Conservation (phyloP, 2,113 vertebrate species). For the Calyptomena viridis region DNA sequence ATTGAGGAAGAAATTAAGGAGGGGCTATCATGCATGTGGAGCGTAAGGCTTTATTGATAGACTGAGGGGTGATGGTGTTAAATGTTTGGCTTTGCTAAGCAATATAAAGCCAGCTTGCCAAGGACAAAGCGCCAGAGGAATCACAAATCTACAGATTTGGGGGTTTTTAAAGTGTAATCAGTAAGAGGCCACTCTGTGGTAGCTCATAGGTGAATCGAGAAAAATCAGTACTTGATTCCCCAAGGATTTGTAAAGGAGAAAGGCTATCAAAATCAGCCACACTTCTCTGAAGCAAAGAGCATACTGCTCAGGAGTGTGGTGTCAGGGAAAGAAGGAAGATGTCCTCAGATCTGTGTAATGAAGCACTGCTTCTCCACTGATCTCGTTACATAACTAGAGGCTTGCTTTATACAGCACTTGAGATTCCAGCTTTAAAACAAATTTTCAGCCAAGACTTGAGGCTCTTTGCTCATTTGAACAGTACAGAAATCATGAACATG, state of each 20-base stretch:
- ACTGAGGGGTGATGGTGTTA: background rate
- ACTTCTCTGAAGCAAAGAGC: background rate
- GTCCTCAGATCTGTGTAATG: background rate
- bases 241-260: background rate
- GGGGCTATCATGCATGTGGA: background rate
- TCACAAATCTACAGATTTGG: background rate
- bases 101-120: background rate
- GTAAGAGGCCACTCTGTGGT: background rate
- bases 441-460: background rate
- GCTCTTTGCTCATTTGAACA: background rate
- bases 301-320: background rate
- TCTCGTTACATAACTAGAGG: background rate
- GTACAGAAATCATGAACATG: background rate
- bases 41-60: background rate
- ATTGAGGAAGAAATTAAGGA: background rate
- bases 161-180: background rate
- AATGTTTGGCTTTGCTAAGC: background rate
- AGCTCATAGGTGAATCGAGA: fast-evolving
- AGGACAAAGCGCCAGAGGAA: background rate
- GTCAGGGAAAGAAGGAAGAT: background rate
- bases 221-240: background rate
- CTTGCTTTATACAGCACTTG: background rate
- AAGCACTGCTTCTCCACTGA: background rate
- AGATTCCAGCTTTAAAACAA: background rate
- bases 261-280: background rate